Conservation (phyloP, 2,113 vertebrate genomes). For the Vulpes lagopus region DNA sequence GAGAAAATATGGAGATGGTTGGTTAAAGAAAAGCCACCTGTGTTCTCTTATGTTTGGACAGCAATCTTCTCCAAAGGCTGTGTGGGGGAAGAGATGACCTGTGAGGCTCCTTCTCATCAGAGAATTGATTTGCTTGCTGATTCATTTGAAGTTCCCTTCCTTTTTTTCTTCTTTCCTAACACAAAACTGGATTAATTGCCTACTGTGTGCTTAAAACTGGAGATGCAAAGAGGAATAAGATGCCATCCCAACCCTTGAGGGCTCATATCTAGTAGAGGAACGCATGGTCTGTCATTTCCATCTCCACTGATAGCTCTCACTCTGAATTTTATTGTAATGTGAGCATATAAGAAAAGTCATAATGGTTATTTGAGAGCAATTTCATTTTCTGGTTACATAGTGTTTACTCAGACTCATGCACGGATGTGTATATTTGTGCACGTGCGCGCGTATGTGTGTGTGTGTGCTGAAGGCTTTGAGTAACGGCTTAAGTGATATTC, state of each 20-base stretch:
- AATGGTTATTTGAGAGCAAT: constrained; percentile 79
- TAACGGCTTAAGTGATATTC: constrained; percentile 65
- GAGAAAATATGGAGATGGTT: neutral
- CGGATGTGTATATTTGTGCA: neutral
- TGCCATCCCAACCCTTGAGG: constrained; percentile 27
- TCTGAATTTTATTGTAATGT: constrained; percentile 75
- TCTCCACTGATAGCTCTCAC: constrained; percentile 69
- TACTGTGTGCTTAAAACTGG: constrained; percentile 60
- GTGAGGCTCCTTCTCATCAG: neutral
- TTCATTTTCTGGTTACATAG: constrained; percentile 76
- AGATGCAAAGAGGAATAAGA: neutral
- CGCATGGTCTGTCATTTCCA: constrained; percentile 57
- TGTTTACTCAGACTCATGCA: constrained; percentile 71
- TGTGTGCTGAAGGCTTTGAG: constrained; percentile 22
- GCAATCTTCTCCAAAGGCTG: neutral
- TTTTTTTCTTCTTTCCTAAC: neutral
- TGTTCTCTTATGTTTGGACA: neutral
- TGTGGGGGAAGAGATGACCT: neutral
- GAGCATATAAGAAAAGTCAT: constrained; percentile 75
- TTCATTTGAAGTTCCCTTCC: constrained; percentile 2
- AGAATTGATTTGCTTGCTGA: constrained; percentile 40
- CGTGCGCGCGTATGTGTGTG: neutral
- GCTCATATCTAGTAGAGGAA: constrained; percentile 49
- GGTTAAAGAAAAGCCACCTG: neutral
- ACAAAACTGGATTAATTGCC: constrained; percentile 57